Conservation (phyloP, 1,140 invertebrate species). For the Antheraea pernyi region DNA sequence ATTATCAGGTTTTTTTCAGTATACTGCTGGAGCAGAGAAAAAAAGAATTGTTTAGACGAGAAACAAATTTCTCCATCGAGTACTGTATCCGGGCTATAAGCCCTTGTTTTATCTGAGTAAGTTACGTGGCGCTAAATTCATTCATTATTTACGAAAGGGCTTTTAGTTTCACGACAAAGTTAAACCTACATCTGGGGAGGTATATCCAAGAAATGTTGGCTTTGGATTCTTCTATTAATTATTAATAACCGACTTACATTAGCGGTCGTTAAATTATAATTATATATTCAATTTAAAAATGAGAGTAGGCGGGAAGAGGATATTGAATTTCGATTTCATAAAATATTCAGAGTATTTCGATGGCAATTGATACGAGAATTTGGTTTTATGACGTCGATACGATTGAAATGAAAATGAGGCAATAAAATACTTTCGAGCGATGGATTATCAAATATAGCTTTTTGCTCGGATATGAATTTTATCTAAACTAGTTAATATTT, state of each 20-base stretch:
- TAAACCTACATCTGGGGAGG: constrained; percentile 2
- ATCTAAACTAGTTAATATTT: not conserved
- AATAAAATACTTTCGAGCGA: not conserved
- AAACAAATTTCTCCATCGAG: too few species aligned
- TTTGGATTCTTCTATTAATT: not conserved
- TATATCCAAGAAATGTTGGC: not conserved
- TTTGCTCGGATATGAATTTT: not conserved
- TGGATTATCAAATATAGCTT: not conserved
- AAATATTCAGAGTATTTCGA: not conserved
- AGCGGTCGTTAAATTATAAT: not conserved
- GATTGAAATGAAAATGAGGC: not conserved
- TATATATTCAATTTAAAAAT: not conserved
- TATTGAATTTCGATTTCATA: not conserved
- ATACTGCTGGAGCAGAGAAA: too few species aligned
- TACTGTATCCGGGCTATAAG: too few species aligned
- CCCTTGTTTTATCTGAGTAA: too few species aligned
- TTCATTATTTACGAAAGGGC: constrained; percentile 17
- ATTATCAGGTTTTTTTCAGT: too few species aligned
- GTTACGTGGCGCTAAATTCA: too few species aligned
- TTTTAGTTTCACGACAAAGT: constrained; percentile 12
- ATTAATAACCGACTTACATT: not conserved
- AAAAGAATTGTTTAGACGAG: too few species aligned
- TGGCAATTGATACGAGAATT: not conserved
- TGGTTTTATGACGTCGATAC: not conserved
- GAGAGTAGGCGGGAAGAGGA: not conserved